These are phyloP conservation scores for Platycheirus albimanus DNA, from an alignment of 2,888 invertebrate species.

Conservation along the genomic window DNA sequence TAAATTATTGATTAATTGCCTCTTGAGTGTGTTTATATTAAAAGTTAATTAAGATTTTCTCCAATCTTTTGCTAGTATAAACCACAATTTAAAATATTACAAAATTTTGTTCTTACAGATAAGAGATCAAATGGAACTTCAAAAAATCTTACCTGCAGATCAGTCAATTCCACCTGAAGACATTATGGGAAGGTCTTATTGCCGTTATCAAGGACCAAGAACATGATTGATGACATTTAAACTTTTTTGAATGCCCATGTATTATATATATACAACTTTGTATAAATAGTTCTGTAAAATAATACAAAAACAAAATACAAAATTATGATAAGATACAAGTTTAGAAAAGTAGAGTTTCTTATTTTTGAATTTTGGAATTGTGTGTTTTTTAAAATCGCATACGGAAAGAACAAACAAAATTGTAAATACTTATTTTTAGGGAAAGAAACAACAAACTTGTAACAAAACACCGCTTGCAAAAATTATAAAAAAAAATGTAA, in stretches of 20 bases:
- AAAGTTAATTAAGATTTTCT: no score
- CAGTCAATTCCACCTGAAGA: conserved; percentile 85
- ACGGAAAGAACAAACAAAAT: conserved; percentile 2
- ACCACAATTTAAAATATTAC: no score
- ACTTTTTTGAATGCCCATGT: conserved; percentile 49
- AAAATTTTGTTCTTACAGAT: conserved; percentile 81
- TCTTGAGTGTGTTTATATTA: no score
- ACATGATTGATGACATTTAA: conserved; percentile 79
- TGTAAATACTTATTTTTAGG: conserved; percentile 52
- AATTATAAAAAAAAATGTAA: background rate
- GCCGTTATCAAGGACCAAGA: conserved; percentile 84
- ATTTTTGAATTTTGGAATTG: conserved; percentile 37
- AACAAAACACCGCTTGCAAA: conserved; percentile 46
- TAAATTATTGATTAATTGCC: no score
- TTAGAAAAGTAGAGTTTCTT: conserved; percentile 13
- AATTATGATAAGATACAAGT: conserved; percentile 7
- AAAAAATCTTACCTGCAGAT: conserved; percentile 85
- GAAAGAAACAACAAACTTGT: conserved; percentile 13
- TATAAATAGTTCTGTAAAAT: conserved; percentile 52
- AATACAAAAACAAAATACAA: conserved; percentile 9
- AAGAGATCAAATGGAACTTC: conserved; percentile 84
- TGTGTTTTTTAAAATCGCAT: conserved; percentile 22
- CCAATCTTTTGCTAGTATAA: no score
- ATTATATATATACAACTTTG: conserved; percentile 46
- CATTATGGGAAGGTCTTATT: conserved; percentile 85